These are phyloP conservation scores for Lordiphosa mommai DNA, from an alignment of 1,140 invertebrate genomes.

Conservation along the genomic window DNA sequence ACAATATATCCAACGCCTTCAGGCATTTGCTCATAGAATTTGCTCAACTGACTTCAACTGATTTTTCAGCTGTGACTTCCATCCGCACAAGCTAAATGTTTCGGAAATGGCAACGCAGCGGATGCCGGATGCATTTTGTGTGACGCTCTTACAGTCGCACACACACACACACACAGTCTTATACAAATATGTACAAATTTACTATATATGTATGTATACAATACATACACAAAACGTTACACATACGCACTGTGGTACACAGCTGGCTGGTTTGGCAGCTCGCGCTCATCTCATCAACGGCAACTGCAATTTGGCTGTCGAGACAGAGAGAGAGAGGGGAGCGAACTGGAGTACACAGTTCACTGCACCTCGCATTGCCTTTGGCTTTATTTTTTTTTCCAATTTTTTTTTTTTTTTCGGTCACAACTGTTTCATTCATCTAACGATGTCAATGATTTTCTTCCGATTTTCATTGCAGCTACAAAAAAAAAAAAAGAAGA, in stretches of 20 bases:
- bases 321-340: not conserved
- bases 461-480: constrained; percentile 25
- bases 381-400: constrained; percentile 23
- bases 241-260: constrained; percentile 48
- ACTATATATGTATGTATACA: not conserved
- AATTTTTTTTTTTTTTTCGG: not conserved
- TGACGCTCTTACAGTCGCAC: constrained; percentile 4
- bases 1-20: constrained; percentile 22
- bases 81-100: constrained; percentile 46
- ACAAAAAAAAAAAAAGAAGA: not conserved
- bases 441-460: constrained; percentile 44
- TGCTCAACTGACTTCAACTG: constrained; percentile 28
- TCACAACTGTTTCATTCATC: constrained; percentile 12
- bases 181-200: constrained; percentile 1
- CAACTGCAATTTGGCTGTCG: constrained; percentile 41
- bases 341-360: constrained; percentile 35
- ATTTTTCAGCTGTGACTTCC: constrained; percentile 46
- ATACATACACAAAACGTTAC: constrained; percentile 16
- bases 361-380: constrained; percentile 51
- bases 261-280: constrained; percentile 30
- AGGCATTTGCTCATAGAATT: constrained; percentile 20
- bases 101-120: constrained; percentile 61
- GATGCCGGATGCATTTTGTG: constrained; percentile 56
- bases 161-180: not conserved
- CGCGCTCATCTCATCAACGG: constrained; percentile 58